Percentiles rank a stretch among this genome's conserved stretches.
These are phyloP conservation scores for Rhabditoides inermis DNA, from an alignment of 2,888 invertebrate species.

Conservation along the genomic window DNA sequence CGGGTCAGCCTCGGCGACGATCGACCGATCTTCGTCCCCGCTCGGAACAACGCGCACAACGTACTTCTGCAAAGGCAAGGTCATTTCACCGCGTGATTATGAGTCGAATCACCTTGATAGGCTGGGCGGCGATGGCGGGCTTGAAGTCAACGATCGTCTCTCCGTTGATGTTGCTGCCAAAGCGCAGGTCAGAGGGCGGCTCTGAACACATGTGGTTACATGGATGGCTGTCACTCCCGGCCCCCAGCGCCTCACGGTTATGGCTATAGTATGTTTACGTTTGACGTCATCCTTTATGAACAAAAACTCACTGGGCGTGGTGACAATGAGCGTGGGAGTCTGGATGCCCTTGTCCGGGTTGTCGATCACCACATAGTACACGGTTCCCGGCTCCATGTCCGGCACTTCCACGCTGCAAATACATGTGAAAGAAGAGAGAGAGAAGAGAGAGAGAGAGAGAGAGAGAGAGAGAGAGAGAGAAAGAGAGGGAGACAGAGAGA, in stretches of 20 bases:
- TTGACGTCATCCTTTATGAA: no score
- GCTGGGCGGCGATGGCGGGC: constrained; percentile 33
- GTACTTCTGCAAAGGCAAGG: not conserved
- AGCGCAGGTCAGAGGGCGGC: constrained; percentile 42
- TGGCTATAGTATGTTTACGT: no score
- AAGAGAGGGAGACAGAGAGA: no score
- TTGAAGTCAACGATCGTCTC: constrained; percentile 48
- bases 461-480: no score
- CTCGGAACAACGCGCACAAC: not conserved
- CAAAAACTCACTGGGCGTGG: constrained; percentile 47
- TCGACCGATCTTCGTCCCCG: not conserved
- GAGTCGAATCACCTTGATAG: constrained; percentile 14
- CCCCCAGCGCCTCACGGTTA: no score
- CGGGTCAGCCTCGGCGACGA: not conserved
- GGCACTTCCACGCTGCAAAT: constrained; percentile 5
- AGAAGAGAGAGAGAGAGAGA: no score
- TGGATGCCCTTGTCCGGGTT: constrained; percentile 45
- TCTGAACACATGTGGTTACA: constrained; percentile 20
- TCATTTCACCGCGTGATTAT: not conserved
- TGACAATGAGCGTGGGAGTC: constrained; percentile 40
- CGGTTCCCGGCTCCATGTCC: constrained; percentile 40
- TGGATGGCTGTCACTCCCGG: no score
- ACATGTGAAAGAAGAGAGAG: no score
- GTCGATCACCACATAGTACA: constrained; percentile 42
- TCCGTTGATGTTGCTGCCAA: constrained; percentile 49